Evolutionary conservation across 2,113 vertebrate species (phyloP), one percentile per base, ranked within the genome.

Genomic region (Albula glossodonta): DNA sequence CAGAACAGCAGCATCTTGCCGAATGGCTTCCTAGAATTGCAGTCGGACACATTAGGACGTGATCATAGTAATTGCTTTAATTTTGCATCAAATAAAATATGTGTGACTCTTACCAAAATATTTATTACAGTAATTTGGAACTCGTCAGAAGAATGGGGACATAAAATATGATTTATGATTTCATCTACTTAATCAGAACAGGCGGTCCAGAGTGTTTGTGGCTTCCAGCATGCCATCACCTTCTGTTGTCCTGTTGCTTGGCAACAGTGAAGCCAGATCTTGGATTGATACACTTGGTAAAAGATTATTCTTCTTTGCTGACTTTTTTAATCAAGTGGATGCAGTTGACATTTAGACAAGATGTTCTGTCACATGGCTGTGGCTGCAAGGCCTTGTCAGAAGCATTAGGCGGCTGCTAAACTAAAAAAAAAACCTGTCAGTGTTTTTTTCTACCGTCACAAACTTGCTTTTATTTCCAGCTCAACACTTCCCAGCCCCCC

Each of bases 291-390:
- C 8, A 49, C 49, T 53, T 49, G 80, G n/a, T 51, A 57, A 51
- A 85, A 85, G 57, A 81, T 79, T 85, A 80, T 66, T 80, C 60
- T 77, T 56, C 50, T 25, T 41, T 48, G 49, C 53, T 81, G 80
- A 81, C 56, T 70, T 57, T 70, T 52, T 81, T 63, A 70, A 81
- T 66, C 57, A 81, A 66, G 31, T 22, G n/a, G 78, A 84, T 86
- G 84, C 13, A 82, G 83, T 89, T 88, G 86, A 87, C 79, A 78
- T 88, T 86, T 84, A 77, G 78, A 49, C 83, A n/a, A 79, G 81
- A 84, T 12, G 74, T 56, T 83, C 74, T 53, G 70, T 78, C 81
- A 57, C 53, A 86, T 41, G 49, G 9, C 48, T 22, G 22, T 66
- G 31, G 88, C 84, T n/a, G 0, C n/a, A 22, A 81, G 85, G 6